These are phyloP conservation scores for Trinectes maculatus DNA, from an alignment of 2,113 vertebrate species.

Conservation along the genomic window DNA sequence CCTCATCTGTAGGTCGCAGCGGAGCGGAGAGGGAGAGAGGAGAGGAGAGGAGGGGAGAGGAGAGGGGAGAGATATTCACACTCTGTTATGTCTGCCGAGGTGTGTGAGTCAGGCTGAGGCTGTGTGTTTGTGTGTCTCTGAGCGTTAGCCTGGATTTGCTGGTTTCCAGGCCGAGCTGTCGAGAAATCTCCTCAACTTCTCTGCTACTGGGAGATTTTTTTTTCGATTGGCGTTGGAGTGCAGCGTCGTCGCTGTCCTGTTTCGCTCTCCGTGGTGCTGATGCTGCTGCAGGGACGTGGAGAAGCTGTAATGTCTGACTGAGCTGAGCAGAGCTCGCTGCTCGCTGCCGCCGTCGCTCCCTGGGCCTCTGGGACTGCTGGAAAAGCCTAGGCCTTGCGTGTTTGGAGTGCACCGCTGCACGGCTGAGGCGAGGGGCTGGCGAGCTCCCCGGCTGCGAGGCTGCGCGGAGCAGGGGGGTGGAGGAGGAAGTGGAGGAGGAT, in stretches of 20 bases:
- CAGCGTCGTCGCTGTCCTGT: conserved; percentile 49
- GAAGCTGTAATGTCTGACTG: conserved; percentile 78
- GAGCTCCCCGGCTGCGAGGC: conserved; percentile 57
- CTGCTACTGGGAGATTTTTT: conserved; percentile 22
- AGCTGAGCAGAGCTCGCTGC: conserved; percentile 67
- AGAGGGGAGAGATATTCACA: conserved; percentile 50
- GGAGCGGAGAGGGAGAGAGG: conserved; percentile 46
- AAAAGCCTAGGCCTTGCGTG: conserved; percentile 78
- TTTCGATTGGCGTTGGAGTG: conserved; percentile 38
- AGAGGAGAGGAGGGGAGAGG: conserved; percentile 28
- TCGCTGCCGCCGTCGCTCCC: conserved; percentile 56
- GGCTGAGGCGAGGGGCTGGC: conserved; percentile 49
- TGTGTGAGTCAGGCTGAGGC: conserved; percentile 30
- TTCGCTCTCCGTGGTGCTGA: conserved; percentile 49
- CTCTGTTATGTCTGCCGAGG: conserved; percentile 63
- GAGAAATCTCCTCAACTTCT: conserved; percentile 52
- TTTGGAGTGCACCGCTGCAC: conserved; percentile 60
- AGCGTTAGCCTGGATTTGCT: conserved; percentile 56
- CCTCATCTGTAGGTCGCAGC: conserved; percentile 62
- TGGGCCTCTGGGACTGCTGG: conserved; percentile 72
- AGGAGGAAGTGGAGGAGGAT: conserved; percentile 72
- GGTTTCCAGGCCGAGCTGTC: conserved; percentile 66
- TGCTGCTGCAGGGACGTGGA: conserved; percentile 60
- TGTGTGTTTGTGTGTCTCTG: conserved; percentile 57
- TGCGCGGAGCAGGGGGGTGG: conserved; percentile 68